Evolutionary conservation across 1,140 invertebrate genomes (phyloP).

Genomic region (Macrotrachela quadricornifera): DNA sequence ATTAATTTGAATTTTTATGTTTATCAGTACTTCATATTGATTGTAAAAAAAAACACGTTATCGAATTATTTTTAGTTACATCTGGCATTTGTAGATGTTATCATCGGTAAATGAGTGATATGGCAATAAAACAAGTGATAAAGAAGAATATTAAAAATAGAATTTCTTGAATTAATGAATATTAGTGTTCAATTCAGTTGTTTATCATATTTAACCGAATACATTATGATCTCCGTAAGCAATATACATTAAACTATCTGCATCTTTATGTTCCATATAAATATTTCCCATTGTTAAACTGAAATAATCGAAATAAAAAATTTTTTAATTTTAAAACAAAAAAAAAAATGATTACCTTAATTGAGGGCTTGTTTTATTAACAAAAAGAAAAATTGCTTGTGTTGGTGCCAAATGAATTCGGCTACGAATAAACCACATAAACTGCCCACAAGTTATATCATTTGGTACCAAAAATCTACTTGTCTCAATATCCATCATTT

Average conservation of each 20-base stretch:
- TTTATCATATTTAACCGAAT: slow-evolving; percentile 15
- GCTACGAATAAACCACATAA: slow-evolving; percentile 36
- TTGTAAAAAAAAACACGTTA: no score
- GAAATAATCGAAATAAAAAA: no score
- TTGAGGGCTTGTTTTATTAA: slow-evolving; percentile 33
- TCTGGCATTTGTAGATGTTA: no score
- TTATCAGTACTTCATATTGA: no score
- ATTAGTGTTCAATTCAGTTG: no score
- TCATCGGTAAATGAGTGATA: no score
- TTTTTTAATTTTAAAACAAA: no score
- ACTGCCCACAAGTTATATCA: slow-evolving; percentile 36
- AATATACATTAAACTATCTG: slow-evolving; percentile 35
- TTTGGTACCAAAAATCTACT: slow-evolving; percentile 34
- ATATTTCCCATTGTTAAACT: slow-evolving; percentile 30
- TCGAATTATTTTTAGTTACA: no score
- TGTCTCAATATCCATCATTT: slow-evolving; percentile 33
- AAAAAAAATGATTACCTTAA: slow-evolving; percentile 26
- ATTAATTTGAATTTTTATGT: no score
- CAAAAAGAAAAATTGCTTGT: slow-evolving; percentile 35
- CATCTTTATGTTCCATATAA: slow-evolving; percentile 33
- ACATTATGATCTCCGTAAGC: slow-evolving; percentile 34
- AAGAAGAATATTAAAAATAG: no score
- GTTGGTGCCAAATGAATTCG: slow-evolving; percentile 31
- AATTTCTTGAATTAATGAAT: no score
- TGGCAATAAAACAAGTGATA: no score